Percentiles rank a stretch among this genome's conserved stretches.
phyloP scores from a whole-genome alignment of 2,797 vertebrate species.

The Oophaga sylvatica region DNA sequence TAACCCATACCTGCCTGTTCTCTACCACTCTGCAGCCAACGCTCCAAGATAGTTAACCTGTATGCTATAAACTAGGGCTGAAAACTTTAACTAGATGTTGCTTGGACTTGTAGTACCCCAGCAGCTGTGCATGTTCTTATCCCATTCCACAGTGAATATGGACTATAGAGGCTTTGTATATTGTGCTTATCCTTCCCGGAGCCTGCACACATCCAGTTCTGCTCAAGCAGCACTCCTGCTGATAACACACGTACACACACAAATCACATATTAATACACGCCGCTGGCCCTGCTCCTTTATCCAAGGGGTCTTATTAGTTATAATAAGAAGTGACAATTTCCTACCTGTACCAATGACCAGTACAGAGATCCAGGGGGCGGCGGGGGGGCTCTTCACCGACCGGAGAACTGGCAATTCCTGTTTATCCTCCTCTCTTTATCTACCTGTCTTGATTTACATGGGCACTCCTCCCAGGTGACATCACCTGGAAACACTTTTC shows the following conservation, averaged over 20 bases:
- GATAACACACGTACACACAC: conserved; percentile 12
- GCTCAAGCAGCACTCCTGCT: not conserved
- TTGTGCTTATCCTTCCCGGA: not conserved
- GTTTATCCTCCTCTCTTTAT: conserved; percentile 61
- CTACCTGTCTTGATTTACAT: conserved; percentile 61
- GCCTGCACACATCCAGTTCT: not conserved
- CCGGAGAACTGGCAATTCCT: conserved; percentile 58
- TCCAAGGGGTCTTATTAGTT: not conserved
- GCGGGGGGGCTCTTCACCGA: conserved; percentile 42
- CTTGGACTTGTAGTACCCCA: not conserved
- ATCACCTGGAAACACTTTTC: conserved; percentile 55
- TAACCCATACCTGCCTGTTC: not conserved
- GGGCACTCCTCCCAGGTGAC: conserved; percentile 56
- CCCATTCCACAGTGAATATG: not conserved
- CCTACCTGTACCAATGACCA: conserved; percentile 57
- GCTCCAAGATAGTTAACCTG: not conserved
- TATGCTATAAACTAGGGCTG: not conserved
- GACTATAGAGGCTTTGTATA: not conserved
- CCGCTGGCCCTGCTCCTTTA: not conserved
- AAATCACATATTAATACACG: not conserved
- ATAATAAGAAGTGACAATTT: conserved; percentile 25
- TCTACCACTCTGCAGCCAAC: not conserved
- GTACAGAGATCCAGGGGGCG: conserved; percentile 43
- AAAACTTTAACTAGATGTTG: not conserved
- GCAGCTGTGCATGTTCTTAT: not conserved